Conservation (phyloP, 1,140 invertebrate genomes). For the Aphaenogaster ashmeadi region DNA sequence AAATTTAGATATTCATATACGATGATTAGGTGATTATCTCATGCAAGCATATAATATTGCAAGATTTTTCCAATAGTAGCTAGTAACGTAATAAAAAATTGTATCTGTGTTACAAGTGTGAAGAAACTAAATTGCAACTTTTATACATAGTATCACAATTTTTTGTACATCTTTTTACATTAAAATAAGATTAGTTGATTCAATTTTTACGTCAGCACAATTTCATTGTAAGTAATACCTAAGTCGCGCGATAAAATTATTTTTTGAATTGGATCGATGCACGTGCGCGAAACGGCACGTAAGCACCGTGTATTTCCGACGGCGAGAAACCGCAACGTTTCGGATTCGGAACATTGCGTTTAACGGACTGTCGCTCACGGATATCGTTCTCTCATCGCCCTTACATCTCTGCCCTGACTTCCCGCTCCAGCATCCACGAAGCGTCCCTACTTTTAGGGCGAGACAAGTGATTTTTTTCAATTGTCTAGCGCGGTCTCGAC, state of each 20-base stretch:
- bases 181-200: not conserved
- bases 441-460: slow-evolving; percentile 80
- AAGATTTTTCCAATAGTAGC: not conserved
- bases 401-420: slow-evolving; percentile 67
- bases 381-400: slow-evolving; percentile 75
- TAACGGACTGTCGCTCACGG: slow-evolving; percentile 81
- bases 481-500: slow-evolving; percentile 82
- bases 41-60: not conserved
- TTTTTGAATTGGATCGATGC: slow-evolving; percentile 34
- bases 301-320: slow-evolving; percentile 51
- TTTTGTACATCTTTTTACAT: not conserved
- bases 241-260: slow-evolving; percentile 8
- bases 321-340: slow-evolving; percentile 63
- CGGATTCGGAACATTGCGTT: slow-evolving; percentile 83
- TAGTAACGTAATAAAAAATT: not conserved
- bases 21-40: not conserved
- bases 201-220: not conserved
- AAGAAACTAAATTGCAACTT: not conserved
- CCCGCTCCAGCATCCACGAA: slow-evolving; percentile 67
- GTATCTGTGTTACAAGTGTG: not conserved
- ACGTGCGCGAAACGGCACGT: slow-evolving; percentile 57
- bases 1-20: not conserved
- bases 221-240: not conserved
- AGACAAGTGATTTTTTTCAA: slow-evolving; percentile 87
- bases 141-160: not conserved